phyloP scores from a whole-genome alignment of 2,888 invertebrate genomes.

The Lasioglossum villosulum region DNA sequence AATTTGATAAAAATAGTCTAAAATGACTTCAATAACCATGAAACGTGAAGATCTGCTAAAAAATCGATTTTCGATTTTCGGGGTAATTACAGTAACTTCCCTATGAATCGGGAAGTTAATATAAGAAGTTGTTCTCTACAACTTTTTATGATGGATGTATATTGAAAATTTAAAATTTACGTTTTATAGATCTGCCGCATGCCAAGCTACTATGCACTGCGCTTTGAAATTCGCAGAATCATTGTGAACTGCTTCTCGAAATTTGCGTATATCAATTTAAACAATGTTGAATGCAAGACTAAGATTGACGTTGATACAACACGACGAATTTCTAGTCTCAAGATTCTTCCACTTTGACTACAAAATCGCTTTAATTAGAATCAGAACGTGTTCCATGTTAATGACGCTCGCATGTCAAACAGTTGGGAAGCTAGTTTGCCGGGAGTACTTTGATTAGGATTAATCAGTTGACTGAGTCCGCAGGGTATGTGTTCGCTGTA shows the following conservation, averaged over 20 bases:
- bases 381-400: constrained; percentile 40
- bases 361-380: constrained; percentile 44
- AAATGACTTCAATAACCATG: too few species aligned
- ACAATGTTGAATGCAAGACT: not conserved
- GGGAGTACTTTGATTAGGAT: constrained; percentile 15
- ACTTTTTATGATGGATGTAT: too few species aligned
- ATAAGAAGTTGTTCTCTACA: too few species aligned
- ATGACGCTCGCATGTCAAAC: constrained; percentile 29
- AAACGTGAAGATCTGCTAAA: too few species aligned
- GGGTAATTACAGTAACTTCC: too few species aligned
- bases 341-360: constrained; percentile 5
- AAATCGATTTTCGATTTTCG: too few species aligned
- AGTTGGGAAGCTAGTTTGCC: constrained; percentile 12
- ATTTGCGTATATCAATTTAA: constrained; percentile 24
- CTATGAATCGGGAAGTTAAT: too few species aligned
- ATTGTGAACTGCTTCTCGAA: not conserved
- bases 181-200: too few species aligned
- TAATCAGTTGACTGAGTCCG: not conserved
- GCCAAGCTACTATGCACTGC: not conserved
- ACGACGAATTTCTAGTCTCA: not conserved
- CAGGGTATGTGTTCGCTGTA: not conserved
- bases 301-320: not conserved
- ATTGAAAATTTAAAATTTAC: too few species aligned
- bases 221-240: not conserved
- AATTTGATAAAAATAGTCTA: too few species aligned